Evolutionary conservation across 1,140 invertebrate species (phyloP).

Genomic region (Chelonus insularis): DNA sequence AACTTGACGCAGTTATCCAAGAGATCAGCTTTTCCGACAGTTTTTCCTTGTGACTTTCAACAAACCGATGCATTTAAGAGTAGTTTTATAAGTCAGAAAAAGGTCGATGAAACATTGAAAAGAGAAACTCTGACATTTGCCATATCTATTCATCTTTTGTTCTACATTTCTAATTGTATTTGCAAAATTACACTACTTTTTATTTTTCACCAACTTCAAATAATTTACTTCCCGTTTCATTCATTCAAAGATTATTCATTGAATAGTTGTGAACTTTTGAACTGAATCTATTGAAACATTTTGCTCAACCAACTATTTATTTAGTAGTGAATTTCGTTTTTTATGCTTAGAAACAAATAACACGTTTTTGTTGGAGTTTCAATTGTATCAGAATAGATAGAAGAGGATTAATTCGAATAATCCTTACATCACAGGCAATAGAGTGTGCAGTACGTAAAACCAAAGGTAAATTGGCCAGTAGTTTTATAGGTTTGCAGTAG

Average conservation of each 20-base stretch:
- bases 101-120: background rate
- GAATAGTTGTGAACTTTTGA: too few species aligned
- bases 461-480: background rate
- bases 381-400: background rate
- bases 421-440: background rate
- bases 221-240: too few species aligned
- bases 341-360: too few species aligned
- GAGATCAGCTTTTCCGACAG: conserved; percentile 10
- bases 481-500: background rate
- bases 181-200: too few species aligned
- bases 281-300: too few species aligned
- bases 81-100: background rate
- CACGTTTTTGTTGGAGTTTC: background rate
- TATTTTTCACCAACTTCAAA: too few species aligned
- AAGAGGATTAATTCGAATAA: background rate
- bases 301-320: too few species aligned
- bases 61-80: conserved; percentile 8
- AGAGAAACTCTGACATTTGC: too few species aligned
- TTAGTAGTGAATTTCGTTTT: too few species aligned
- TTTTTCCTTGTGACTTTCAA: conserved; percentile 20
- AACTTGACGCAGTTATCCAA: background rate
- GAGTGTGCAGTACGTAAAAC: background rate
- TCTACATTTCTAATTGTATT: too few species aligned
- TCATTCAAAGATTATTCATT: too few species aligned
- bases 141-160: too few species aligned